Evolutionary conservation across 2,113 vertebrate species (phyloP), one percentile per base, ranked within the genome.

Genomic region (Pleuronectes platessa): DNA sequence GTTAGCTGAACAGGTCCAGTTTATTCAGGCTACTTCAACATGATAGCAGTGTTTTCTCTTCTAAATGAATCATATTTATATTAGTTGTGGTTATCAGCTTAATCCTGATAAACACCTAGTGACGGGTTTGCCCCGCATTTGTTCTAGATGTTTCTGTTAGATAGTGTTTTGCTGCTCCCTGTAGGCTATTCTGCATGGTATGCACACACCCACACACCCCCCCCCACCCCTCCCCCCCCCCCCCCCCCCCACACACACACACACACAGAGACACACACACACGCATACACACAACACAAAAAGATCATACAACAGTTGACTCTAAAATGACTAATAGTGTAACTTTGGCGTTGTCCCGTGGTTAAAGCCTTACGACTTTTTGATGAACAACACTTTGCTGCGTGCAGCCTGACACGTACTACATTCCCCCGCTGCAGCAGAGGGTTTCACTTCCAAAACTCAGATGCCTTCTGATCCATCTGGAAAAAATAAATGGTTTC

Each of bases 61-160:
- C 42, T 14, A 13, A 45, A 45, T 45, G 2, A 54, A 14, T 13
- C 1, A 8, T 49, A 47, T 58, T 51, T 37, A 27, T 68, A 55
- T 42, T 3, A 21, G 5, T 42, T 17, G 21, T 47, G 8, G 47
- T 62, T 69, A 77, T 77, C 66, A 62, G 35, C 21, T 12, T 27
- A 31, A n/a, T 56, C 49, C 20, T 56, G 51, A 35, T 56, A 12
- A 20, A 7, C 31, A 31, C 31, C 31, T 31, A 7, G 31, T 31
- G 13, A 68, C 47, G 24, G 21, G n/a, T 40, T 31, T 27, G 20
- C 35, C 3, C 51, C 2, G 20, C 23, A 31, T 23, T 45, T 66
- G 61, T 68, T 54, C 27, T n/a, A 61, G 65, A 76, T 62, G 31
- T 13, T 53, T 62, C 74, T 61, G 17, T 24, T 10, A 37, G 45